Base-by-base conservation (phyloP, 1,140 invertebrate species). In the Archivesica marissinica region DNA sequence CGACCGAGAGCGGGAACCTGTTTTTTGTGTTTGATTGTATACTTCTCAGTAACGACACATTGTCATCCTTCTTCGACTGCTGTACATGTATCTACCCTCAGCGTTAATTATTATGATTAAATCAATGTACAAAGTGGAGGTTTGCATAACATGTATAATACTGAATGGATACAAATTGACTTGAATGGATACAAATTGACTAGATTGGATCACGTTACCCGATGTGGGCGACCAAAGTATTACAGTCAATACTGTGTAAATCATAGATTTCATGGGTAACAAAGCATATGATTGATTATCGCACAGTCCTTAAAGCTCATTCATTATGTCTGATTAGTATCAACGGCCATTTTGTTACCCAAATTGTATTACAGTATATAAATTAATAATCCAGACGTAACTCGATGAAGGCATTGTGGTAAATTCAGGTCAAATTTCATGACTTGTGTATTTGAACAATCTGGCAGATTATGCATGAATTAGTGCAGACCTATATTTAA, bases 341-440 rank as follows among this genome's bases (percentile, higher is more conserved):
- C 59, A 64, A 25, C 28, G 30, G 30, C 38, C 13, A 64, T 64
- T 64, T 64, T 64, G 59, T 64, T 64, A 64, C 59, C 30, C 25
- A 28, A 59, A 59, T 59, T 9, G n/a, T 59, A 59, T 59, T 59
- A 59, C n/a, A n/a, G n/a, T 64, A 25, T 64, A 28, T 25, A 28
- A 64, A 64, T 64, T 64, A 64, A 64, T 64, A 64, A 64, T 33
- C 59, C 23, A 64, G 59, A 64, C 30, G 59, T 17, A 33, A 64
- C 3, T 2, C 20, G 15, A 64, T 33, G 38, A n/a, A n/a, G n/a
- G n/a, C n/a, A n/a, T n/a, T n/a, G n/a, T n/a, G n/a, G n/a, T n/a
- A n/a, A n/a, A n/a, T n/a, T n/a, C n/a, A n/a, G n/a, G n/a, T n/a
- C n/a, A n/a, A n/a, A n/a, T n/a, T n/a, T n/a, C n/a, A n/a, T n/a